Conservation (phyloP, 2,113 vertebrate genomes). For the Dasyornis broadbenti region DNA sequence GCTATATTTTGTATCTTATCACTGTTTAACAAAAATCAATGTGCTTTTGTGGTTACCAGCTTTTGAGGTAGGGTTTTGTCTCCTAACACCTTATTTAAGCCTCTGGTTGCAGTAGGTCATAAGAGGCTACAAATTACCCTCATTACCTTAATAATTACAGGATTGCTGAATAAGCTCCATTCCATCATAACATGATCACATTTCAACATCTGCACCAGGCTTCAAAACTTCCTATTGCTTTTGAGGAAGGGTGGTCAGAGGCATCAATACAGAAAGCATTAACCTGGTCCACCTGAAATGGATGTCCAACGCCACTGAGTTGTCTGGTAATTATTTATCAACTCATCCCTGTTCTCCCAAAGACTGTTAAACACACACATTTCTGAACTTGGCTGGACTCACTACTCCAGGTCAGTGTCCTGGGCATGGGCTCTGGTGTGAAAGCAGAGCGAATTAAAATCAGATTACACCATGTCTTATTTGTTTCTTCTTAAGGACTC, state of each 20-base stretch:
- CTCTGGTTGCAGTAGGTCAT: not conserved
- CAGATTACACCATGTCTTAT: not conserved
- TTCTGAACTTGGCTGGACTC: not conserved
- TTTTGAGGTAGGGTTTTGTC: not conserved
- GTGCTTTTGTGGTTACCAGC: not conserved
- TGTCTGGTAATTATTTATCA: not conserved
- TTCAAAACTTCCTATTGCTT: constrained; percentile 35
- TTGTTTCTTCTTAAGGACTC: not conserved
- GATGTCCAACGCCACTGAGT: not conserved
- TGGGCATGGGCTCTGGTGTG: not conserved
- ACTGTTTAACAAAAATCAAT: not conserved
- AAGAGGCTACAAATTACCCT: constrained; percentile 45
- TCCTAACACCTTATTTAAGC: constrained; percentile 1
- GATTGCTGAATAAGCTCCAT: constrained; percentile 31
- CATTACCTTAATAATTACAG: constrained; percentile 35
- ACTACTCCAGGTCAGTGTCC: too few species aligned
- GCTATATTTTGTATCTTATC: not conserved
- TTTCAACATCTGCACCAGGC: constrained; percentile 36
- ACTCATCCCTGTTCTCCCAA: not conserved
- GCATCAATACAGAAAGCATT: constrained; percentile 25
- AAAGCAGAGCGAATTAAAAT: not conserved
- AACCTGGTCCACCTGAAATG: not conserved
- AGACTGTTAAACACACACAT: not conserved
- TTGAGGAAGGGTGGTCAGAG: not conserved
- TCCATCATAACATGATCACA: constrained; percentile 36